Conservation (phyloP, 2,888 invertebrate genomes). For the Sarcophaga caerulescens region DNA sequence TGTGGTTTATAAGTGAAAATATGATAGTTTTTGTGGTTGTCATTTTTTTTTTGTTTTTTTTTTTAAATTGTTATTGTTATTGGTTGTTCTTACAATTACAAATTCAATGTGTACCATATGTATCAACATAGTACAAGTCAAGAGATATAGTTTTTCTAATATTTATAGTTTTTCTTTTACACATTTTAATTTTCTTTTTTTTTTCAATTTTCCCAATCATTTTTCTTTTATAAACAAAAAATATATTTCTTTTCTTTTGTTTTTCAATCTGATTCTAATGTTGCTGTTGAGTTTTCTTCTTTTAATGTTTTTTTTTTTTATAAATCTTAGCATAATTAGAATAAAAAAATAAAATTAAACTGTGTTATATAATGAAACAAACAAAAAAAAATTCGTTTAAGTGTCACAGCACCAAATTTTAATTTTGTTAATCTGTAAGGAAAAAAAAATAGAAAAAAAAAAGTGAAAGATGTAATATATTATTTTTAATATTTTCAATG, state of each 20-base stretch:
- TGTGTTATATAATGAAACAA: slow-evolving; percentile 71
- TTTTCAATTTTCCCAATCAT: slow-evolving; percentile 29
- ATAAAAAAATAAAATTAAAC: slow-evolving; percentile 28
- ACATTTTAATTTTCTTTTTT: too few species aligned
- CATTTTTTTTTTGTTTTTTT: slow-evolving; percentile 1
- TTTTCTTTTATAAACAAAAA: slow-evolving; percentile 35
- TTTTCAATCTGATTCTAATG: background rate
- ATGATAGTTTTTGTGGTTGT: slow-evolving; percentile 21
- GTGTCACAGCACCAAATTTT: slow-evolving; percentile 81
- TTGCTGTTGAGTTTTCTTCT: background rate
- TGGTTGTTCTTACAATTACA: slow-evolving; percentile 37
- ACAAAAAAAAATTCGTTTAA: slow-evolving; percentile 80
- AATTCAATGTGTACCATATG: slow-evolving; percentile 41
- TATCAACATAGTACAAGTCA: slow-evolving; percentile 61
- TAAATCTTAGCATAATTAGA: slow-evolving; percentile 54
- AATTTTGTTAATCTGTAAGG: slow-evolving; percentile 72
- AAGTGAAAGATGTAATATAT: background rate
- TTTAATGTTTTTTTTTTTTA: slow-evolving; percentile 24
- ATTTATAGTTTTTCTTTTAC: slow-evolving; percentile 3
- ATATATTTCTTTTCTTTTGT: slow-evolving; percentile 28
- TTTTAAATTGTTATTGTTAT: background rate
- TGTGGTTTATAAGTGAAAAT: slow-evolving; percentile 33
- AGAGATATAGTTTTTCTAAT: slow-evolving; percentile 37
- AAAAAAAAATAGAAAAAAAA: slow-evolving; percentile 24
- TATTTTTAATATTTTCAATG: background rate